These are phyloP conservation scores for Drosophila burlai DNA, from an alignment of 1,140 invertebrate genomes.

Conservation along the genomic window DNA sequence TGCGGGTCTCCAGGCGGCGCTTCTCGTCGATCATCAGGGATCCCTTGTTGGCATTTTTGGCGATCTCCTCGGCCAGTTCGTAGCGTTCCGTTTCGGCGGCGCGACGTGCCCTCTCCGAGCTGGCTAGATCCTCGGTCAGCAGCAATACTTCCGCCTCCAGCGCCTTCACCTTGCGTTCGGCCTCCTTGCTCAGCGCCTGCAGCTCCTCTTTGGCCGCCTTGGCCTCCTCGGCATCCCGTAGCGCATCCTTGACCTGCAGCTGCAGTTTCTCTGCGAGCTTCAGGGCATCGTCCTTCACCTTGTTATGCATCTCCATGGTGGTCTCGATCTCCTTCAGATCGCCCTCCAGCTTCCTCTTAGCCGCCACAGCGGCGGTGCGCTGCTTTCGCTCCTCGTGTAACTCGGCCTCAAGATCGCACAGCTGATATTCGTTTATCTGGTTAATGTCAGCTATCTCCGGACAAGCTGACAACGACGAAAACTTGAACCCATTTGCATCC, in stretches of 20 bases:
- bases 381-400: no score
- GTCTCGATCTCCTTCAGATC: no score
- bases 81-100: conserved; percentile 73
- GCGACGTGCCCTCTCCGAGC: conserved; percentile 92
- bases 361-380: no score
- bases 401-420: no score
- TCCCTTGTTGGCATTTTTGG: no score
- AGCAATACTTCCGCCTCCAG: conserved; percentile 96
- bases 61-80: no score
- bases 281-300: conserved; percentile 98
- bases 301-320: conserved; percentile 95
- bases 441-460: no score
- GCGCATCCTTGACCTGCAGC: conserved; percentile 95
- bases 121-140: conserved; percentile 95
- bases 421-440: no score
- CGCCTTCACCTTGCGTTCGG: conserved; percentile 95
- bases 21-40: no score
- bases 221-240: conserved; percentile 96
- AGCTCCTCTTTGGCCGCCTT: conserved; percentile 94
- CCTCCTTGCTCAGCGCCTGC: conserved; percentile 92
- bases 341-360: no score
- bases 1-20: conserved; percentile 74
- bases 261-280: conserved; percentile 98
- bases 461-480: no score
- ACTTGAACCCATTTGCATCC: no score